Evolutionary conservation across 2,888 invertebrate genomes (phyloP).

Genomic region (Sarcophaga variegata): DNA sequence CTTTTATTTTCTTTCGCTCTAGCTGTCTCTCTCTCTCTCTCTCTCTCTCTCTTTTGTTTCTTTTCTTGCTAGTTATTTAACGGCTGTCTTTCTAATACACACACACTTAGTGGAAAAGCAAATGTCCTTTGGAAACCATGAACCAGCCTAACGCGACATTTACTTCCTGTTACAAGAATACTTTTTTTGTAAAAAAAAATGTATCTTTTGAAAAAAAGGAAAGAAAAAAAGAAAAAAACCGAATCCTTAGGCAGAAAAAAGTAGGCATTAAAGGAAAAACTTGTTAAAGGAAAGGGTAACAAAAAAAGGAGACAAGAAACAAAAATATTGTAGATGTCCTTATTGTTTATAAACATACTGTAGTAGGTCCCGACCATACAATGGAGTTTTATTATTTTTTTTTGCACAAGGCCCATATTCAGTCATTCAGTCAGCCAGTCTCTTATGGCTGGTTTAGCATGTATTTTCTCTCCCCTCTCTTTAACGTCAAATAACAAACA

Average conservation of each 20-base stretch:
- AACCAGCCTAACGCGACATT: constrained; percentile 66
- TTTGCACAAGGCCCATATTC: neutral
- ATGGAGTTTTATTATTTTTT: neutral
- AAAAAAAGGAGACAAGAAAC: constrained; percentile 17
- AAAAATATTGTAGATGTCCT: constrained; percentile 41
- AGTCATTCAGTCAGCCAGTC: neutral
- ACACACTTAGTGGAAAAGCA: constrained; percentile 37
- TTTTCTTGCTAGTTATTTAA: neutral
- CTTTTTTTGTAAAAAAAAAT: neutral
- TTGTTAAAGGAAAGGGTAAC: neutral
- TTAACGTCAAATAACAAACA: constrained; percentile 40
- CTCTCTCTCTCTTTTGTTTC: neutral
- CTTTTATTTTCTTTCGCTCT: neutral
- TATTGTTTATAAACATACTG: constrained; percentile 65
- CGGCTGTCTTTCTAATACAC: constrained; percentile 3
- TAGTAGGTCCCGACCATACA: constrained; percentile 33
- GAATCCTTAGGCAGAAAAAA: constrained; percentile 21
- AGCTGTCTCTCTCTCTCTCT: neutral
- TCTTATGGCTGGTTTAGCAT: constrained; percentile 58
- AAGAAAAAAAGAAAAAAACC: neutral
- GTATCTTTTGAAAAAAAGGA: neutral
- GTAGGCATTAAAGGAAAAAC: constrained; percentile 14
- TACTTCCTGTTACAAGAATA: constrained; percentile 55
- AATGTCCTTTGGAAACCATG: constrained; percentile 63
- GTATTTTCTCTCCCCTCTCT: constrained; percentile 26